Evolutionary conservation across 2,888 invertebrate genomes (phyloP), one percentile per base, ranked within the genome.

Genomic region (Nymphalis c-album): DNA sequence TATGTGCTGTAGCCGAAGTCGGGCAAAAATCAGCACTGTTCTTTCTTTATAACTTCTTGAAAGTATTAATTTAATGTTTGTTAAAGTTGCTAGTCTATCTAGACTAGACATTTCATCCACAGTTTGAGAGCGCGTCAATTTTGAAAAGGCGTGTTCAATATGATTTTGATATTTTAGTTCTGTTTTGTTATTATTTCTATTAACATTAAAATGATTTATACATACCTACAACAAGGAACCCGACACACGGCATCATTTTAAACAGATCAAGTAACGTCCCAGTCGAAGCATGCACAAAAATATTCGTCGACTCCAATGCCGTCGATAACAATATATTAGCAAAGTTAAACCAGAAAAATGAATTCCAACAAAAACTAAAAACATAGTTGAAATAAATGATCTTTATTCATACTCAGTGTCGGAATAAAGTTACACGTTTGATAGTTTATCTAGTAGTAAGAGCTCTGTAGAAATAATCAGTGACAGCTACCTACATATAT

Each of bases 191-290:
- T 1, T 47, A 20, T 50, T 7, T 50, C 18, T 20, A 8, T 50
- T 18, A 8, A 20, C 8, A 8, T 8, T 50, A 10, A 7, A 50
- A 48, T n/a, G 20, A 18, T n/a, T 46, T n/a, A 67, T 63, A 75
- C 77, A 48, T 20, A 88, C 89, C 85, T 13, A 90, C 75, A 2
- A 87, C 47, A 31, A 87, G 63, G 58, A 86, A 89, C 7, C 86
- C 88, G 7, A 87, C 75, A 64, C 88, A 89, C 0, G 90, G 90
- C 83, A 86, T 82, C 88, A 88, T 87, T 45, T 80, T 76, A 71
- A 89, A 85, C 20, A 88, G 78, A 48, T 84, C 82, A 1, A 85
- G 70, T 48, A 86, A 85, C 31, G 84, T 82, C 7, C 84, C 85
- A 0, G 80, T 82, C 0, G 71, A 61, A 0, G 80, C 84, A 0